phyloP scores from a whole-genome alignment of 2,888 invertebrate species.

The Phortica magna region DNA sequence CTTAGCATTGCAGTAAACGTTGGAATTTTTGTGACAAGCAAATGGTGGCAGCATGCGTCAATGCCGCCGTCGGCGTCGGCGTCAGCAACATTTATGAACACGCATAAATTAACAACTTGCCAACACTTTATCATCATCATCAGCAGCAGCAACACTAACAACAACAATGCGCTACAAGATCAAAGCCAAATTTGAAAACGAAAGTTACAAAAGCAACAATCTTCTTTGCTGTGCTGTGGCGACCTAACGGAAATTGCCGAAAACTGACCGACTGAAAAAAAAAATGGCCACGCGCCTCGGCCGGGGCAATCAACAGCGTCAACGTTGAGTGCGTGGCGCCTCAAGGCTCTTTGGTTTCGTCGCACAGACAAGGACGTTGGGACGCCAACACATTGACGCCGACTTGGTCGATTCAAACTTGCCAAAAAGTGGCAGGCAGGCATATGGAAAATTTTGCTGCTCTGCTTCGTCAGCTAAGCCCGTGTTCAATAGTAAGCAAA shows the following conservation, averaged over 20 bases:
- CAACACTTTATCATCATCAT: constrained; percentile 9
- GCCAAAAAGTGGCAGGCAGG: neutral
- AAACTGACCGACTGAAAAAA: too few relatives aligned
- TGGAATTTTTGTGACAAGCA: neutral
- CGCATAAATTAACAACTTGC: neutral
- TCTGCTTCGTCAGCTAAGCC: too few relatives aligned
- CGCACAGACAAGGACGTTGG: too few relatives aligned
- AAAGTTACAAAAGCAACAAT: neutral
- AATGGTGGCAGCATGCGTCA: too few relatives aligned
- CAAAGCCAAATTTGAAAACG: constrained; percentile 12
- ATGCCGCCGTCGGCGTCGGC: neutral
- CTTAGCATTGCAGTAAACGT: neutral
- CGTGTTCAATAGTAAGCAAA: neutral
- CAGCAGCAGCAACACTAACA: neutral
- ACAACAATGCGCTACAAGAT: constrained; percentile 12
- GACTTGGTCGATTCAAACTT: too few relatives aligned
- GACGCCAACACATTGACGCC: too few relatives aligned
- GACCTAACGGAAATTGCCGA: too few relatives aligned
- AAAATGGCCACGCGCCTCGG: too few relatives aligned
- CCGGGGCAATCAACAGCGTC: constrained; percentile 20
- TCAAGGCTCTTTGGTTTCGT: neutral
- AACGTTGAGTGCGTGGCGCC: neutral
- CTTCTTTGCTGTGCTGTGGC: too few relatives aligned
- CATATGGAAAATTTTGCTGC: constrained; percentile 4
- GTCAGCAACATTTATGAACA: neutral